A percentile compares a stretch with the other conserved stretches of the same genome.
These are phyloP conservation scores for Hemichromis elongatus DNA, from an alignment of 2,113 vertebrate species.

Conservation along the genomic window DNA sequence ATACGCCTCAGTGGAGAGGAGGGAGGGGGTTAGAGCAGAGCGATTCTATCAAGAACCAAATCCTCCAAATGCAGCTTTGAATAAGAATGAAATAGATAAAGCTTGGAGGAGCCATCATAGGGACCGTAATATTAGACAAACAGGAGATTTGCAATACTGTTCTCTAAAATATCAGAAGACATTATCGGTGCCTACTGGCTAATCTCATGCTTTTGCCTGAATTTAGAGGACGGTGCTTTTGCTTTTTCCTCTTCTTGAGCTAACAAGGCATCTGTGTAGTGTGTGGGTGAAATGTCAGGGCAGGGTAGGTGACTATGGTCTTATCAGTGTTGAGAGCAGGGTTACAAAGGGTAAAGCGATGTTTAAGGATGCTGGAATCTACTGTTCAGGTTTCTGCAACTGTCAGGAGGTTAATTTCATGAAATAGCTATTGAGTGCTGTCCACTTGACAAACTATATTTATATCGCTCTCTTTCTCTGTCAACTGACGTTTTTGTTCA, in stretches of 20 bases:
- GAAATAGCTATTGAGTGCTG: slow-evolving; percentile 10
- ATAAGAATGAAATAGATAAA: slow-evolving; percentile 61
- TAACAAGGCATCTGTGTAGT: neutral
- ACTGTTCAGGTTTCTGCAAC: slow-evolving; percentile 16
- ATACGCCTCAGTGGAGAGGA: slow-evolving; percentile 22
- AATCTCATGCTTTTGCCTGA: slow-evolving; percentile 13
- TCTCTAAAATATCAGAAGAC: slow-evolving; percentile 35
- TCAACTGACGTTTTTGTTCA: neutral
- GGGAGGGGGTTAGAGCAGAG: slow-evolving; percentile 3
- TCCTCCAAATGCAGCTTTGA: slow-evolving; percentile 60
- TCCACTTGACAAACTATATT: slow-evolving; percentile 4
- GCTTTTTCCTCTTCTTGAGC: neutral
- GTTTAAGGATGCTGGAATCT: slow-evolving; percentile 13
- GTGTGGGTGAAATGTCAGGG: slow-evolving; percentile 37
- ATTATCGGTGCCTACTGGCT: slow-evolving; percentile 19
- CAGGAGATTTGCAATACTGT: slow-evolving; percentile 39
- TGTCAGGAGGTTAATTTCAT: slow-evolving; percentile 41
- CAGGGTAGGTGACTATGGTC: slow-evolving; percentile 24
- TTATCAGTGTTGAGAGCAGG: slow-evolving; percentile 6
- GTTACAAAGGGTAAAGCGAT: neutral
- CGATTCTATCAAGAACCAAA: slow-evolving; percentile 49
- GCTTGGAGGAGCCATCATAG: slow-evolving; percentile 21
- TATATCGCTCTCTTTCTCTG: neutral
- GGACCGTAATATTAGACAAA: slow-evolving; percentile 46
- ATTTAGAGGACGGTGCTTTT: slow-evolving; percentile 2